These are phyloP conservation scores for Pardalotus punctatus DNA, from an alignment of 2,113 vertebrate species.

Conservation along the genomic window DNA sequence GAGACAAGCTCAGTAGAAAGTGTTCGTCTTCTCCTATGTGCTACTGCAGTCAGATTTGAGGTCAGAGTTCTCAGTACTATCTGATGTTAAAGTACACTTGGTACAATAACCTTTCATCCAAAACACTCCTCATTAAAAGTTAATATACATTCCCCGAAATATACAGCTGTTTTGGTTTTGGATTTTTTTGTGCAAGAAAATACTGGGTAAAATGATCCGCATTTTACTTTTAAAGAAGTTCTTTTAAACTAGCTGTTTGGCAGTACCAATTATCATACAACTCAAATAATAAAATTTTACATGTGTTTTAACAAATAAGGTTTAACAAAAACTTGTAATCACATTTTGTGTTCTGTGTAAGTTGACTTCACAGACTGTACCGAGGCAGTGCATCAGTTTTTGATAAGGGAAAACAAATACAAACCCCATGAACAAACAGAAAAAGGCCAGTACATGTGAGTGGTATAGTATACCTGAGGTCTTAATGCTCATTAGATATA, in stretches of 20 bases:
- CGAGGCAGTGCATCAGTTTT: not conserved
- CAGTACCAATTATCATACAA: not conserved
- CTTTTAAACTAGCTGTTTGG: not conserved
- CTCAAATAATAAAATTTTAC: not conserved
- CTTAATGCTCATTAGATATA: not conserved
- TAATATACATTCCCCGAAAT: not conserved
- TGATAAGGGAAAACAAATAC: not conserved
- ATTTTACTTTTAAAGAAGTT: not conserved
- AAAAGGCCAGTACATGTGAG: not conserved
- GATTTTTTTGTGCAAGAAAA: not conserved
- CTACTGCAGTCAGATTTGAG: not conserved
- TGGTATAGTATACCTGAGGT: not conserved
- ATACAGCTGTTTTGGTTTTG: accelerated
- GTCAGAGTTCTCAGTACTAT: not conserved
- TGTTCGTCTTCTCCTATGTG: not conserved
- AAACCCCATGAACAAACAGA: not conserved
- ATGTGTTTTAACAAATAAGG: not conserved
- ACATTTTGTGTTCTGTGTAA: not conserved
- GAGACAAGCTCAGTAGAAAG: not conserved
- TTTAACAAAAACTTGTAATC: not conserved
- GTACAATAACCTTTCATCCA: not conserved
- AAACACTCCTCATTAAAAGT: not conserved
- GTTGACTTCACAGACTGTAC: not conserved
- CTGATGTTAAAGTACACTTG: not conserved
- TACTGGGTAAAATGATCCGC: not conserved